A percentile compares a stretch with the other conserved stretches of the same genome.
phyloP scores from a whole-genome alignment of 1,140 invertebrate genomes.

The Hyles euphorbiae region DNA sequence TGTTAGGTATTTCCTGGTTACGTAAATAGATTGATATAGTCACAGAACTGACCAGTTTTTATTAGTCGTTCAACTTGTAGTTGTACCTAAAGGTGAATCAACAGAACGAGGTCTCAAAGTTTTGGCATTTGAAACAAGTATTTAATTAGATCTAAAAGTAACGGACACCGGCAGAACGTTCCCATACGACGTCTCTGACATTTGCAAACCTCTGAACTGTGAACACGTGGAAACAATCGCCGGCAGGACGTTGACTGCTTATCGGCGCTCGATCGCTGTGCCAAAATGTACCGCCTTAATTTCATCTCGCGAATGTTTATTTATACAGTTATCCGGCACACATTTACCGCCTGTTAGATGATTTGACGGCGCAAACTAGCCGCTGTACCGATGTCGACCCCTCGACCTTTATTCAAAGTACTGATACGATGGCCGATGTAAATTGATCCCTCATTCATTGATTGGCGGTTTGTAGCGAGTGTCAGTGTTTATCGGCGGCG shows the following conservation, averaged over 20 bases:
- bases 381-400: conserved; percentile 56
- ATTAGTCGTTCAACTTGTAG: no score
- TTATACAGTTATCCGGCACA: conserved; percentile 66
- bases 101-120: no score
- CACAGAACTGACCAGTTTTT: no score
- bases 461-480: no score
- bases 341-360: conserved; percentile 40
- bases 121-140: no score
- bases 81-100: no score
- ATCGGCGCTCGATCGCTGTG: not conserved
- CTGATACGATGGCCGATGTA: conserved; percentile 29
- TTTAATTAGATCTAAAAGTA: no score
- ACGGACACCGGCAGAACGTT: no score
- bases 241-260: not conserved
- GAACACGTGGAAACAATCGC: conserved; percentile 1
- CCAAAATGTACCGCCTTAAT: conserved; percentile 36
- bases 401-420: conserved; percentile 67
- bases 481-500: not conserved
- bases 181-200: not conserved
- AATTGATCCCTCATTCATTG: not conserved
- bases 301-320: conserved; percentile 61
- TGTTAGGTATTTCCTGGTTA: no score
- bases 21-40: no score
- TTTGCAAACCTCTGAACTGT: not conserved
- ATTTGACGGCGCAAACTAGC: conserved; percentile 52